phyloP scores from a whole-genome alignment of 2,113 vertebrate genomes.

The Melanostigma gelatinosum region DNA sequence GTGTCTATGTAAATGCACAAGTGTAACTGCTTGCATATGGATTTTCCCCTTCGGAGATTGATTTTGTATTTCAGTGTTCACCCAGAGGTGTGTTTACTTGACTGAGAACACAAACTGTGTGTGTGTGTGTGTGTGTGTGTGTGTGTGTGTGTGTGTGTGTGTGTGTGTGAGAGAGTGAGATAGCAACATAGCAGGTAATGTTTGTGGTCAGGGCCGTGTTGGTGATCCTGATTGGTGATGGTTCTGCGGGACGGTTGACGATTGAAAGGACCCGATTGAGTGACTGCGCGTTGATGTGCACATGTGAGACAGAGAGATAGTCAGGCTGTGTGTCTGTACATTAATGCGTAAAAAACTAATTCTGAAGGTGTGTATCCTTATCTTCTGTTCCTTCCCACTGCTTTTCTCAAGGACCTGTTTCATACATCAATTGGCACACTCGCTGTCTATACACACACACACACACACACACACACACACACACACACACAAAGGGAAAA shows the following conservation, averaged over 20 bases:
- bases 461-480: not conserved
- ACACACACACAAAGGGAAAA: not conserved
- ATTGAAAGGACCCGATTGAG: constrained; percentile 15
- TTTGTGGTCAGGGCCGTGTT: constrained; percentile 9
- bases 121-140: too few species aligned
- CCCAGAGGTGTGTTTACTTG: constrained; percentile 16
- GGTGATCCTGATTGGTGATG: not conserved
- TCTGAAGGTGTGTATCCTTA: constrained; percentile 16
- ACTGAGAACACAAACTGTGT: not conserved
- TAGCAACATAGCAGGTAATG: constrained; percentile 5
- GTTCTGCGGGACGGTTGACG: not conserved
- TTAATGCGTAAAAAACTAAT: not conserved
- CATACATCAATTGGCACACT: constrained; percentile 14
- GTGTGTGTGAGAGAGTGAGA: not conserved
- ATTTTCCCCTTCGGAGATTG: constrained; percentile 2
- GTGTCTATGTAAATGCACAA: not conserved
- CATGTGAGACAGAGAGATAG: not conserved
- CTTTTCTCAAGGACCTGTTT: constrained; percentile 44
- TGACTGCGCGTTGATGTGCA: not conserved
- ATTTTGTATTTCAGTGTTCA: not conserved
- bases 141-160: too few species aligned
- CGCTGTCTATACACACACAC: not conserved
- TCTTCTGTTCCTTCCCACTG: constrained; percentile 29
- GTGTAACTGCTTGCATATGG: not conserved
- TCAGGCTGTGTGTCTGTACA: not conserved